Evolutionary conservation across 2,113 vertebrate species (phyloP).

Genomic region (Dipodomys merriami): DNA sequence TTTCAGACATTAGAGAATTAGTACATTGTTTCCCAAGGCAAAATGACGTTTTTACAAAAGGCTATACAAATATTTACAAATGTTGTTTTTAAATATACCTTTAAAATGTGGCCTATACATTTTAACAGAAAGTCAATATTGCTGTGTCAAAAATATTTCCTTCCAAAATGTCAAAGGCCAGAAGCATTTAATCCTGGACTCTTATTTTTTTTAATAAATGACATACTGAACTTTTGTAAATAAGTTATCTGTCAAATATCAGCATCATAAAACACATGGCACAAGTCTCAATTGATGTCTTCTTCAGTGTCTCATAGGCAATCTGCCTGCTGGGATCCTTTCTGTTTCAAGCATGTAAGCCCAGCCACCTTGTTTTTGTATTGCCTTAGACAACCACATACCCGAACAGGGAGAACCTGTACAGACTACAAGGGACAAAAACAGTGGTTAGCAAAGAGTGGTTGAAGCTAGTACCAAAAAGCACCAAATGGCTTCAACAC

Average conservation of each 20-base stretch:
- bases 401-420: too few relatives aligned
- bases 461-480: not conserved
- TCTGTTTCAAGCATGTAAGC: not conserved
- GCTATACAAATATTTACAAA: conserved; percentile 15
- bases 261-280: not conserved
- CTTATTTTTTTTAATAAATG: conserved; percentile 33
- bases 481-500: too few relatives aligned
- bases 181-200: not conserved
- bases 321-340: too few relatives aligned
- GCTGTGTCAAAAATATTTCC: not conserved
- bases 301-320: not conserved
- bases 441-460: not conserved
- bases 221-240: not conserved
- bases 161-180: not conserved
- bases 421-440: too few relatives aligned
- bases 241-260: not conserved
- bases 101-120: not conserved
- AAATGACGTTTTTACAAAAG: conserved; percentile 26
- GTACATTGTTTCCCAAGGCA: conserved; percentile 15
- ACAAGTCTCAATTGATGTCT: not conserved
- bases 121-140: not conserved
- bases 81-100: not conserved
- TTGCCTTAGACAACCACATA: not conserved
- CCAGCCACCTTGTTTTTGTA: accelerated
- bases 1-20: conserved; percentile 27